These are phyloP conservation scores for Etheostoma nigrum DNA, from an alignment of 2,797 vertebrate species.

Conservation along the genomic window DNA sequence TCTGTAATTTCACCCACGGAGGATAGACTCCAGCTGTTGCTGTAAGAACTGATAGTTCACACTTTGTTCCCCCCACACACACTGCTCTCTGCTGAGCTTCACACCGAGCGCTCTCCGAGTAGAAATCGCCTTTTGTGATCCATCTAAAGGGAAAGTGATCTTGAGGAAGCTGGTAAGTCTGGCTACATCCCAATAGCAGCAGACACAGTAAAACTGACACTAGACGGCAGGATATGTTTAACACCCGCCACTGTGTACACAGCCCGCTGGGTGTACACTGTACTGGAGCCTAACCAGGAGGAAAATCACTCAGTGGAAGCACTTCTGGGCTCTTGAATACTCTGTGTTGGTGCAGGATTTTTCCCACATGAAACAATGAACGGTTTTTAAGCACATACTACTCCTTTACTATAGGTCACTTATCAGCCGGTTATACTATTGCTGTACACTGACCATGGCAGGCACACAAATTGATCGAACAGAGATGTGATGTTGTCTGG, in stretches of 20 bases:
- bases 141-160: conserved; percentile 74
- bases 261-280: conserved; percentile 68
- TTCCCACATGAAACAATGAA: conserved; percentile 68
- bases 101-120: conserved; percentile 55
- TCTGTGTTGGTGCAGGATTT: conserved; percentile 55
- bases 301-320: conserved; percentile 73
- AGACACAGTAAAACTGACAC: conserved; percentile 74
- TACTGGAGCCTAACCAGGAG: conserved; percentile 68
- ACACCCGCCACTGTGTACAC: conserved; percentile 75
- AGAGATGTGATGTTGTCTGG: conserved; percentile 66
- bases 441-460: conserved; percentile 33
- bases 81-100: conserved; percentile 53
- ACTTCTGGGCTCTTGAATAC: conserved; percentile 62
- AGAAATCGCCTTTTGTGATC: conserved; percentile 81
- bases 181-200: conserved; percentile 67
- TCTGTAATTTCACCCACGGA: conserved; percentile 90
- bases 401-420: conserved; percentile 62
- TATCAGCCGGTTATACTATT: conserved; percentile 52
- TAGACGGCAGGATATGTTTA: conserved; percentile 75
- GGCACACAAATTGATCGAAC: conserved; percentile 55
- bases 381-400: conserved; percentile 52
- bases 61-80: conserved; percentile 37
- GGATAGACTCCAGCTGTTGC: conserved; percentile 88
- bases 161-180: conserved; percentile 69
- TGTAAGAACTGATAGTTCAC: conserved; percentile 78